Evolutionary conservation across 2,888 invertebrate species (phyloP), one percentile per base, ranked within the genome.

Genomic region (Drosophila pullipes): DNA sequence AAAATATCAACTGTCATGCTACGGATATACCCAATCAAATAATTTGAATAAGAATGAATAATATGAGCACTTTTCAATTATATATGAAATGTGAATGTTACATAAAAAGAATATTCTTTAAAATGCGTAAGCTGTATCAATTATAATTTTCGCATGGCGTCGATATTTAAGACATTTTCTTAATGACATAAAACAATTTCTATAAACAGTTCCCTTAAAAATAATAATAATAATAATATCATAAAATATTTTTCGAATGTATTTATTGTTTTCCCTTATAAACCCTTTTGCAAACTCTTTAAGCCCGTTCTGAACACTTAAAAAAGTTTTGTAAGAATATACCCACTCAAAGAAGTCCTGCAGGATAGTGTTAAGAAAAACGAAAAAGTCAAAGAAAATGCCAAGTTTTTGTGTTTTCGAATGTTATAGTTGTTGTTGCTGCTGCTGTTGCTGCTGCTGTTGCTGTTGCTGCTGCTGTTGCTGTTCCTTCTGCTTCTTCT

Each of bases 361-460:
- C 33, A 69, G 72, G 63, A 50, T 62, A 63, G 47, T 44, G 69
- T 69, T 44, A 47, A 35, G 55, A 37, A 47, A 53, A 39, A 52
- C 28, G 30, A 28, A 53, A 70, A 77, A 41, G 66, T 60, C 22
- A 47, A 77, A 67, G 59, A 61, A 80, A 77, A 77, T 74, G 61
- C 66, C 70, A 74, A 74, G 70, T 71, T 73, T 72, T 16, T 63
- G 59, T 62, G 35, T 75, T 64, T 39, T 61, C 57, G 39, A 31
- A n/a, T 52, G 50, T 50, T 49, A 16, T 58, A 35, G 30, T 61
- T 66, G 66, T 57, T 54, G 25, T 49, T 63, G 64, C 28, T 67
- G 70, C 37, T 50, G 57, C 13, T 58, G 44, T 16, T 60, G 39
- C 53, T 59, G 30, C 25, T n/a, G n/a, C n/a, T 22, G 1, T 22